Conservation (phyloP, 2,888 invertebrate species). For the Drosophila lacicola region DNA sequence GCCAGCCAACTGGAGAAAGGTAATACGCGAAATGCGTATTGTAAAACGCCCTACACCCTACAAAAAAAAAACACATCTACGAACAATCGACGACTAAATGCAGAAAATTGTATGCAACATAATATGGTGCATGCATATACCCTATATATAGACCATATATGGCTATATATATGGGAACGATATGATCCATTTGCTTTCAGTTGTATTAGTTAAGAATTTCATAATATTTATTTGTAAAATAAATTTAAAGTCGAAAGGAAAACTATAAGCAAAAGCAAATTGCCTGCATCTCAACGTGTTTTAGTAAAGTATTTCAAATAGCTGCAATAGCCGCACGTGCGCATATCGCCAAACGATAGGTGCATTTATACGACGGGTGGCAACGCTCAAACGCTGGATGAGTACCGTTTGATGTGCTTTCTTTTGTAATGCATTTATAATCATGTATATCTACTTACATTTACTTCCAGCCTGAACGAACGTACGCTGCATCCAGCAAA, state of each 20-base stretch:
- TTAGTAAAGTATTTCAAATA: conserved; percentile 1
- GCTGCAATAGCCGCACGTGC: neutral
- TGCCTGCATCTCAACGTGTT: neutral
- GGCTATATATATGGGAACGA: conserved; percentile 1
- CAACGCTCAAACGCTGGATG: conserved; percentile 9
- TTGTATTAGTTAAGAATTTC: conserved; percentile 18
- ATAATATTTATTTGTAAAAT: conserved; percentile 33
- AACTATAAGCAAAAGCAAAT: conserved; percentile 1
- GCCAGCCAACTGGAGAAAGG: neutral
- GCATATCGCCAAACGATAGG: conserved; percentile 3
- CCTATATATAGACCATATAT: neutral
- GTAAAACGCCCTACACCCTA: neutral
- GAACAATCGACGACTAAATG: conserved; percentile 15
- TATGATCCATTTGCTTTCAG: conserved; percentile 19
- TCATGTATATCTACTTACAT: neutral
- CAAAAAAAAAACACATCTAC: conserved; percentile 1
- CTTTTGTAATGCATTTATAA: neutral
- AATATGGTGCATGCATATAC: conserved; percentile 1
- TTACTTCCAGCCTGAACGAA: neutral
- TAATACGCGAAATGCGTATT: neutral
- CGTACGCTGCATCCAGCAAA: too few species aligned
- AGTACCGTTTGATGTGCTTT: conserved; percentile 28
- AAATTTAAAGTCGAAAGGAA: conserved; percentile 26
- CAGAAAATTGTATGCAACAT: conserved; percentile 10
- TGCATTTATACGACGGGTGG: conserved; percentile 4